Conservation (phyloP, 2,797 vertebrate genomes). For the Luscinia luscinia region DNA sequence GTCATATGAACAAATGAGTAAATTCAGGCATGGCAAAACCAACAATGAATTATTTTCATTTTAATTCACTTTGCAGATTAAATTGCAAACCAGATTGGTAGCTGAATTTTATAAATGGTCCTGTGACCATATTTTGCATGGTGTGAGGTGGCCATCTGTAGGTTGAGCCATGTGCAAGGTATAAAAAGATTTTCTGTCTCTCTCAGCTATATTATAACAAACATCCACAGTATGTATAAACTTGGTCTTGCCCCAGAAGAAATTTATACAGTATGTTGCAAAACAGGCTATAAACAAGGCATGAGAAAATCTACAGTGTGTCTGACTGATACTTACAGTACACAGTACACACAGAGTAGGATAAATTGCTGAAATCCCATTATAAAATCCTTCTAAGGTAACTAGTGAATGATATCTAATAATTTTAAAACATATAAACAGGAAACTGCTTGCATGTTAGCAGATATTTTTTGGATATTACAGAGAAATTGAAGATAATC, state of each 20-base stretch:
- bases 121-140: not conserved
- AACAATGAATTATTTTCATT: not conserved
- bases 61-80: not conserved
- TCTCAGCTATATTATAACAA: not conserved
- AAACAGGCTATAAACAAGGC: not conserved
- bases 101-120: not conserved
- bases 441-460: not conserved
- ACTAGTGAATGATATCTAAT: not conserved
- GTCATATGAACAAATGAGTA: not conserved
- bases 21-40: not conserved
- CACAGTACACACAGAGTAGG: not conserved
- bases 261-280: not conserved
- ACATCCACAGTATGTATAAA: not conserved
- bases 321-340: not conserved
- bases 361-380: not conserved
- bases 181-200: not conserved
- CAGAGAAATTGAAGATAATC: not conserved
- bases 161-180: not conserved
- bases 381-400: not conserved
- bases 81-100: not conserved
- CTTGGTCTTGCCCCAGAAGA: not conserved
- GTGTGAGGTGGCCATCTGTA: not conserved
- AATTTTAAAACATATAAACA: not conserved
- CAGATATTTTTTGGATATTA: not conserved
- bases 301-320: not conserved